A percentile compares a stretch with the other conserved stretches of the same genome.
Evolutionary conservation across 2,113 vertebrate species (phyloP).

Genomic region (Centropus bengalensis): DNA sequence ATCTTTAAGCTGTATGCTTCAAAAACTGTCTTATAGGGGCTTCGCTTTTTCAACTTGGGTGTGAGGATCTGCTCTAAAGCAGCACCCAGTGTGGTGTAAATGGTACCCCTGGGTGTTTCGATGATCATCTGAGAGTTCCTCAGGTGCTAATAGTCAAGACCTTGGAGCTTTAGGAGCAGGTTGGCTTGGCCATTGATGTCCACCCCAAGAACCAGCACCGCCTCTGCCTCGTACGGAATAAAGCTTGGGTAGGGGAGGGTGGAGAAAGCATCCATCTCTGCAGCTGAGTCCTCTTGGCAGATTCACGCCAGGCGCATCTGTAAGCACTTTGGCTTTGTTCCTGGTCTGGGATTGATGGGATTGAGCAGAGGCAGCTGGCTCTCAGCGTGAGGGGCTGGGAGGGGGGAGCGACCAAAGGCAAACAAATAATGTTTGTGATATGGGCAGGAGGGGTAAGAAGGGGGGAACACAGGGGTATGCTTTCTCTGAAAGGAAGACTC

Average conservation of each 20-base stretch:
- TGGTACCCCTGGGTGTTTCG: not conserved
- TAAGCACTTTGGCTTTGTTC: slow-evolving; percentile 49
- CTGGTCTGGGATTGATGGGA: slow-evolving; percentile 34
- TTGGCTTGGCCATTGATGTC: not conserved
- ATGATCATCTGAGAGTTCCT: not conserved
- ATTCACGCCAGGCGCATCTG: not conserved
- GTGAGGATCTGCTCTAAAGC: not conserved
- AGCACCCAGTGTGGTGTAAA: not conserved
- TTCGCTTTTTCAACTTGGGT: not conserved
- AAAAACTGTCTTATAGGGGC: not conserved
- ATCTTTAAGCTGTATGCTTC: not conserved
- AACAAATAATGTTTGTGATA: not conserved
- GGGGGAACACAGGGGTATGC: not conserved
- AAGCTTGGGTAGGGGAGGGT: not conserved
- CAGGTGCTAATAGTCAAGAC: not conserved
- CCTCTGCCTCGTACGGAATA: not conserved
- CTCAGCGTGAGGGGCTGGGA: not conserved
- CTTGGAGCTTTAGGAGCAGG: not conserved
- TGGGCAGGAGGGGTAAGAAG: accelerated
- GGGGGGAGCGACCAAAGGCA: not conserved
- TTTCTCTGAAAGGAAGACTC: not conserved
- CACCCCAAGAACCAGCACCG: not conserved
- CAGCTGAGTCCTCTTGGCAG: slow-evolving; percentile 58
- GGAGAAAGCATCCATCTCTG: not conserved
- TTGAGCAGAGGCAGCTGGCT: slow-evolving; percentile 60